A percentile compares a stretch with the other conserved stretches of the same genome.
phyloP scores from a whole-genome alignment of 1,140 invertebrate species.

The Anadara kagoshimensis region DNA sequence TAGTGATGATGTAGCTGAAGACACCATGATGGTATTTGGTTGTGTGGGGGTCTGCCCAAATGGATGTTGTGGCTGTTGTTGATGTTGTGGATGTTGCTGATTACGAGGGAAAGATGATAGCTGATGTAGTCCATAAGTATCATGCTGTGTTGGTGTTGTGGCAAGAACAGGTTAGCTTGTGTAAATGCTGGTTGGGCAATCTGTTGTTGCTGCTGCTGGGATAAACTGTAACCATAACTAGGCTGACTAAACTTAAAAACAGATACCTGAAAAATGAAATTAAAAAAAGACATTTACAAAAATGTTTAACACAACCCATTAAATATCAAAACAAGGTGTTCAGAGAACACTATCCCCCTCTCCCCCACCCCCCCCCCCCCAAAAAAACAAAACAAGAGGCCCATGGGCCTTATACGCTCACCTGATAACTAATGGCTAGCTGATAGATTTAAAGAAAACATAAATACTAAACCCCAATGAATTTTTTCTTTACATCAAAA shows the following conservation, averaged over 20 bases:
- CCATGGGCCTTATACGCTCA: too few relatives aligned
- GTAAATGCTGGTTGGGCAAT: conserved; percentile 74
- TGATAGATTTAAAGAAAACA: too few relatives aligned
- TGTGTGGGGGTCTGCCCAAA: conserved; percentile 75
- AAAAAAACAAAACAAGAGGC: too few relatives aligned
- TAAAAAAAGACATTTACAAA: too few relatives aligned
- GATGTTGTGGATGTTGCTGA: conserved; percentile 43
- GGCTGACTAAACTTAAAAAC: neutral
- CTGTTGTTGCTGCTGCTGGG: conserved; percentile 68
- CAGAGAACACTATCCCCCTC: too few relatives aligned
- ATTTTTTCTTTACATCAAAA: too few relatives aligned
- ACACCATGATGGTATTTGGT: conserved; percentile 91
- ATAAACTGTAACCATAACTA: conserved; percentile 69
- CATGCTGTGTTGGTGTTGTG: conserved; percentile 63
- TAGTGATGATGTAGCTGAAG: conserved; percentile 88
- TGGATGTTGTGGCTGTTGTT: conserved; percentile 31
- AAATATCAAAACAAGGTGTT: too few relatives aligned
- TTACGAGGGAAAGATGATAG: conserved; percentile 70
- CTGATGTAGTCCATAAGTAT: conserved; percentile 76
- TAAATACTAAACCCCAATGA: too few relatives aligned
- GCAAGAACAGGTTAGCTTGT: conserved; percentile 69
- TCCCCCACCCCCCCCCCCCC: too few relatives aligned
- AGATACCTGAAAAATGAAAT: too few relatives aligned
- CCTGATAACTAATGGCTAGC: too few relatives aligned
- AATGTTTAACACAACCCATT: too few relatives aligned